Evolutionary conservation across 2,113 vertebrate genomes (phyloP), one percentile per base, ranked within the genome.

Genomic region (Rhinoderma darwinii): DNA sequence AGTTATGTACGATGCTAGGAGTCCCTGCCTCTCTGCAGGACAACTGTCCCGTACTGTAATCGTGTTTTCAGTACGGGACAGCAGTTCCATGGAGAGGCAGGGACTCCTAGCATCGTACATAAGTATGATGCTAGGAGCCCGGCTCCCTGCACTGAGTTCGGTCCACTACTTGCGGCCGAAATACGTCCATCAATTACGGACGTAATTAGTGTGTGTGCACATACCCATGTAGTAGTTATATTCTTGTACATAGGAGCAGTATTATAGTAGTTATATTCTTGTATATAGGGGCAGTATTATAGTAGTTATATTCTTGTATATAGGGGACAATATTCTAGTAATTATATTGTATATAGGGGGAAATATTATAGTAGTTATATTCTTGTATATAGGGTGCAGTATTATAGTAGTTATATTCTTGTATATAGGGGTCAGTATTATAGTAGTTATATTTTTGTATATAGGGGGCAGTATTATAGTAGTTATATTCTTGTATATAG

Each of bases 181-280:
- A n/a, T n/a, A n/a, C n/a, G n/a, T n/a, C n/a, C n/a, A n/a, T n/a
- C n/a, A n/a, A n/a, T n/a, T n/a, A n/a, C n/a, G n/a, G n/a, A n/a
- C n/a, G n/a, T n/a, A n/a, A n/a, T n/a, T n/a, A n/a, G n/a, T n/a
- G n/a, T n/a, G n/a, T n/a, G n/a, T n/a, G n/a, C n/a, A n/a, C n/a
- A n/a, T n/a, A n/a, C n/a, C n/a, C n/a, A n/a, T n/a, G n/a, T 61
- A n/a, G 56, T 61, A 61, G 56, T 61, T 61, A 61, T n/a, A 61
- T 61, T 61, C 56, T 27, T 61, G 56, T 61, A 61, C 56, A 61
- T 61, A 61, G 56, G 56, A 25, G 59, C 11, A 63, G 59, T 27
- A 63, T 63, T 63, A 63, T 63, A 30, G 59, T 63, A 63, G 59
- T 63, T 63, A 63, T 63, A 63, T 63, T 63, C 59, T 63, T 63